Conservation (phyloP, 2,113 vertebrate species). For the Mixornis gularis region DNA sequence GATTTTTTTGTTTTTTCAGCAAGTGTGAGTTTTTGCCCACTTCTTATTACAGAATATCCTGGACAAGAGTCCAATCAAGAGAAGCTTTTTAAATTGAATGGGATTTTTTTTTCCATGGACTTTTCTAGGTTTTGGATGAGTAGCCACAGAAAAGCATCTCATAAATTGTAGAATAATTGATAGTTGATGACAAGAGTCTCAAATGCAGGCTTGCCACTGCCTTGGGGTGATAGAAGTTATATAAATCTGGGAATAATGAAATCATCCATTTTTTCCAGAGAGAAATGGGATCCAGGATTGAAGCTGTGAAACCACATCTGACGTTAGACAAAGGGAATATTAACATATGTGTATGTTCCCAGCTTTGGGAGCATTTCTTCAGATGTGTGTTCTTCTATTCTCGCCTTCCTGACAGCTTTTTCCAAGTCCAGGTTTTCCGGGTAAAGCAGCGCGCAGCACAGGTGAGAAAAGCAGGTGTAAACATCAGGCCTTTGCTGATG, state of each 20-base stretch:
- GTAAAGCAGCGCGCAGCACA: neutral
- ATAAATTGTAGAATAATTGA: constrained; percentile 9
- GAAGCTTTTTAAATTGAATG: neutral
- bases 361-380: neutral
- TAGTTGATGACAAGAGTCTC: neutral
- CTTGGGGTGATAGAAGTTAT: neutral
- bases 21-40: neutral
- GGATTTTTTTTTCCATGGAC: neutral
- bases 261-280: constrained; percentile 34
- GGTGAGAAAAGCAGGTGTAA: neutral
- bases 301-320: constrained; percentile 6
- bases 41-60: neutral
- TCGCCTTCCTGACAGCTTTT: neutral
- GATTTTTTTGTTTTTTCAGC: neutral
- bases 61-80: neutral
- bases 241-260: constrained; percentile 38
- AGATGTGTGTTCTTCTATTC: neutral
- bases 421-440: neutral
- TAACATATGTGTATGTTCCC: neutral
- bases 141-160: neutral
- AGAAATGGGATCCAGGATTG: neutral
- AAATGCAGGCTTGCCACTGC: neutral
- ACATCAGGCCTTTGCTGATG: neutral
- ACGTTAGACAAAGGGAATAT: neutral
- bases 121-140: constrained; percentile 12